Evolutionary conservation across 2,888 invertebrate genomes (phyloP), one percentile per base, ranked within the genome.

Genomic region (Aphrophora alni): DNA sequence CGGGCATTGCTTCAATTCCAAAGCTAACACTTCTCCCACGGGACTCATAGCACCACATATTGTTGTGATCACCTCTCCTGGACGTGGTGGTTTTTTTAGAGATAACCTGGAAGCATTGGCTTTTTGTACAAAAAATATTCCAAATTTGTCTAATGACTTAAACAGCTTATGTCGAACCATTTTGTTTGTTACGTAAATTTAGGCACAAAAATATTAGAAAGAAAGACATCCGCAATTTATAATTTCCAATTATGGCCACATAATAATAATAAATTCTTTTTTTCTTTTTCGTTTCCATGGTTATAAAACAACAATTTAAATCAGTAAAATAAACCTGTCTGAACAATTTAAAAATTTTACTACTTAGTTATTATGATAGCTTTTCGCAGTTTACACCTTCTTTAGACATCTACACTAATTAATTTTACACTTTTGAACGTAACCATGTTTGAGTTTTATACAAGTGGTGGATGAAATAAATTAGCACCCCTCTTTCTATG

Each of bases 1-100:
- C n/a, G 80, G 77, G 28, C 71, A 78, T 27, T 75, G 81, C 75
- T 83, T 82, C 7, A 83, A 80, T 8, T 38, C 5, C 21, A 81
- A 38, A 10, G 75, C 74, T 2, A 81, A 74, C 21, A 21, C 21
- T 8, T 21, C 21, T 21, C 59, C 59, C 21, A 5, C 1, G 21
- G n/a, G 21, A 59, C 59, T 59, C 59, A 21, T 59, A 21, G 59
- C 59, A 14, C 59, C 59, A 21, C 59, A 59, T 59, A 59, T 59
- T n/a, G 59, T 59, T 2, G 59, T 21, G 21, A 59, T 21, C 1
- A 59, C 21, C 10, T 59, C 59, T 1, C 59, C 59, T 4, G 59
- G 59, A 0, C n/a, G 59, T 2, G 59, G 59, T n/a, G 21, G 12
- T n/a, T 21, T 59, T 14, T 59, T 59, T 21, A 59, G 1, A 21